Conservation (phyloP, 2,888 invertebrate species). For the Ormia ochracea region DNA sequence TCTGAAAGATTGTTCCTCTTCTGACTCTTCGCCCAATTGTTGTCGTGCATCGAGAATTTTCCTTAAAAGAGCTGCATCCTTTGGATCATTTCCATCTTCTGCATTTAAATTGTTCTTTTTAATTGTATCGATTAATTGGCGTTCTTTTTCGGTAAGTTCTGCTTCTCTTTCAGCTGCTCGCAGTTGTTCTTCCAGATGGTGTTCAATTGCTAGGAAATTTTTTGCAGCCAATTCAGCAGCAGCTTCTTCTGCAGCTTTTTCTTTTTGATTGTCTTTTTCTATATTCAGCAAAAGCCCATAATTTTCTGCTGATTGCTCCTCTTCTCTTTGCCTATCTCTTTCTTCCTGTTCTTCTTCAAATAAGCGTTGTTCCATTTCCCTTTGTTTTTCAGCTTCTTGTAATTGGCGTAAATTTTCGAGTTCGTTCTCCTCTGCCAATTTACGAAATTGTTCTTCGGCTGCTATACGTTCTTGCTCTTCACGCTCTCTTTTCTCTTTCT, state of each 20-base stretch:
- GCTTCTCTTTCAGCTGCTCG: slow-evolving; percentile 61
- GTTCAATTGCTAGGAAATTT: slow-evolving; percentile 51
- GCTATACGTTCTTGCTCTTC: slow-evolving; percentile 47
- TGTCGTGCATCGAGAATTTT: slow-evolving; percentile 53
- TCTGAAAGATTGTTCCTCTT: slow-evolving; percentile 58
- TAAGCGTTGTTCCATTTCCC: slow-evolving; percentile 33
- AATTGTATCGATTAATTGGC: slow-evolving; percentile 44
- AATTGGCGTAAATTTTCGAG: neutral
- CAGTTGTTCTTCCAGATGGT: slow-evolving; percentile 52
- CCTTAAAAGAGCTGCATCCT: slow-evolving; percentile 44
- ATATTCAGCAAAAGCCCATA: neutral
- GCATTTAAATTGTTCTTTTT: slow-evolving; percentile 16
- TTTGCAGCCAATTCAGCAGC: slow-evolving; percentile 23
- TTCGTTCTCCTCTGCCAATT: slow-evolving; percentile 26
- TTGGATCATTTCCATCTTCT: slow-evolving; percentile 28
- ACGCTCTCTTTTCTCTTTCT: slow-evolving; percentile 39
- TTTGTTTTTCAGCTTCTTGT: slow-evolving; percentile 23
- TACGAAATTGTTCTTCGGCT: slow-evolving; percentile 27
- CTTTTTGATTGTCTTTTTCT: slow-evolving; percentile 15
- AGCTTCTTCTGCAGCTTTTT: slow-evolving; percentile 56
- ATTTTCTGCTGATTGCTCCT: slow-evolving; percentile 19
- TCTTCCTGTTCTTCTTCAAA: slow-evolving; percentile 49
- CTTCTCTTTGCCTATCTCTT: neutral
- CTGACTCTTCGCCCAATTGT: slow-evolving; percentile 55
- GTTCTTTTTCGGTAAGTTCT: slow-evolving; percentile 56